These are phyloP conservation scores for Chelon labrosus DNA, from an alignment of 2,797 vertebrate species.

Conservation along the genomic window DNA sequence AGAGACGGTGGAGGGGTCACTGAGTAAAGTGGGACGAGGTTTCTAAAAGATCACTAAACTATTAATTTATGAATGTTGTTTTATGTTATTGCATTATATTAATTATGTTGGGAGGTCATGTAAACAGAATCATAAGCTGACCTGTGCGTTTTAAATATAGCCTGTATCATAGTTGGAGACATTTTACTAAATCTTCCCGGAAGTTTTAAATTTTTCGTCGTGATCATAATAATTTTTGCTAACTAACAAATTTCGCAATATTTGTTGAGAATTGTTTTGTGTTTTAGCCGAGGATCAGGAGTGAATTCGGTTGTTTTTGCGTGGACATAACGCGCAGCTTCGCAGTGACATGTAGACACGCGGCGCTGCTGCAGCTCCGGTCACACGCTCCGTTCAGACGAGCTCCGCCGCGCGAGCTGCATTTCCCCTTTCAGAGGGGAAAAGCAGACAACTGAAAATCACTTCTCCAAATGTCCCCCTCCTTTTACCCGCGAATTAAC, in stretches of 20 bases:
- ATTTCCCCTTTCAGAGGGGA: constrained; percentile 76
- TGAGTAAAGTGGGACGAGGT: neutral
- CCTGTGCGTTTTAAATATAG: neutral
- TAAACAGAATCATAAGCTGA: neutral
- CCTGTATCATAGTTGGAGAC: neutral
- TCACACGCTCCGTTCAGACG: neutral
- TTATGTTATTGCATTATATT: neutral
- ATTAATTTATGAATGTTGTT: neutral
- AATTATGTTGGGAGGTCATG: no score
- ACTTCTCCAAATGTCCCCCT: neutral
- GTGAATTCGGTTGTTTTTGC: no score
- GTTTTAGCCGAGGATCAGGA: no score
- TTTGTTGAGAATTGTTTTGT: no score
- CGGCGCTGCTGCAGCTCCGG: neutral
- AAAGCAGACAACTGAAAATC: constrained; percentile 70
- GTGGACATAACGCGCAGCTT: neutral
- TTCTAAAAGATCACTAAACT: neutral
- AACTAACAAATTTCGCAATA: no score
- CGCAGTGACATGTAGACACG: neutral
- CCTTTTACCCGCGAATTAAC: neutral
- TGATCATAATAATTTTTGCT: no score
- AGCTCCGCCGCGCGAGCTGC: constrained; percentile 56
- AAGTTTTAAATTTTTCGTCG: no score
- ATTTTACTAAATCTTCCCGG: no score
- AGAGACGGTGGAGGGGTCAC: neutral